Percentiles rank a stretch among this genome's conserved stretches.
These are phyloP conservation scores for Potorous gilbertii DNA, from an alignment of 2,797 vertebrate genomes.

Conservation along the genomic window DNA sequence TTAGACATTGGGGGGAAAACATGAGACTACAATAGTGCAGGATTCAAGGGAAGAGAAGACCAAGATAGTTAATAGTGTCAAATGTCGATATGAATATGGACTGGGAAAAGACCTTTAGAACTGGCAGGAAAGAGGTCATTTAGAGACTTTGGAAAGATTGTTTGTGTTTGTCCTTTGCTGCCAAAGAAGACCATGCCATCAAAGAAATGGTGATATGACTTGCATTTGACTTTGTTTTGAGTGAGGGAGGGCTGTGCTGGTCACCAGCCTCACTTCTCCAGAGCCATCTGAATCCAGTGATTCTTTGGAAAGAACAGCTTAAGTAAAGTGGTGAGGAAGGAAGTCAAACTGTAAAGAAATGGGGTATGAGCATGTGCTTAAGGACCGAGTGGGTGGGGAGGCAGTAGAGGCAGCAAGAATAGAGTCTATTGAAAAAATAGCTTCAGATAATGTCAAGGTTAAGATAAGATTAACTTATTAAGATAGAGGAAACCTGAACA, in stretches of 20 bases:
- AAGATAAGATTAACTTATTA: neutral
- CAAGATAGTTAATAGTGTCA: neutral
- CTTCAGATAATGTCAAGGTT: neutral
- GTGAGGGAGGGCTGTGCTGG: too few species aligned
- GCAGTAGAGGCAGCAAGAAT: neutral
- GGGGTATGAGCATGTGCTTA: neutral
- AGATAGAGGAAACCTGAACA: neutral
- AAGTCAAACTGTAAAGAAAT: neutral
- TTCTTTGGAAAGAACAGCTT: neutral
- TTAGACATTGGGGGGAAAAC: neutral
- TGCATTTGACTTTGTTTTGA: too few species aligned
- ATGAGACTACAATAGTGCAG: neutral
- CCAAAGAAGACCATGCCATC: too few species aligned
- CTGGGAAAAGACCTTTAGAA: neutral
- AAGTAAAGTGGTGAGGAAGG: neutral
- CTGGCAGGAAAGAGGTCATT: neutral
- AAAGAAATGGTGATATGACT: too few species aligned
- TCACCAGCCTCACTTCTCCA: too few species aligned
- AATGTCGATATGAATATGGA: neutral
- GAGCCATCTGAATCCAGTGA: too few species aligned
- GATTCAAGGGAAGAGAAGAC: neutral
- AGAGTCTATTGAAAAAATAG: neutral
- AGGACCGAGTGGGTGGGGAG: neutral
- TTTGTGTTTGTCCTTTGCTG: too few species aligned
- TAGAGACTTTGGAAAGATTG: neutral